These are phyloP conservation scores for Lagopus muta DNA, from an alignment of 2,113 vertebrate species.

Conservation along the genomic window DNA sequence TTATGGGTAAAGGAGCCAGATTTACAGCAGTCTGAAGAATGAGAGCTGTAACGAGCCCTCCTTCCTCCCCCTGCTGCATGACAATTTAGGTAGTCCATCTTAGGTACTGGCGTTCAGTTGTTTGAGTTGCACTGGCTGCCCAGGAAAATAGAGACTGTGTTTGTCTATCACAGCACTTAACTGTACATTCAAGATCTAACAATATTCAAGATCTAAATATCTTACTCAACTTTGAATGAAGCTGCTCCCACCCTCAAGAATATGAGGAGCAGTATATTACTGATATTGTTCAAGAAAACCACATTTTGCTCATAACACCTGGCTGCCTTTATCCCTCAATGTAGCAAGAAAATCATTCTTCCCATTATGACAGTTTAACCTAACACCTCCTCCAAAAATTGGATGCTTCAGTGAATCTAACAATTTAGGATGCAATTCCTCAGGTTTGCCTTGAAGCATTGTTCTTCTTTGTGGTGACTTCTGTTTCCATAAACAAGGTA, in stretches of 20 bases:
- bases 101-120: not conserved
- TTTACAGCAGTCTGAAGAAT: not conserved
- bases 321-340: not conserved
- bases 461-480: not conserved
- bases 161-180: not conserved
- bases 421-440: not conserved
- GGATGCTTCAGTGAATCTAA: not conserved
- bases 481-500: not conserved
- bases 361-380: not conserved
- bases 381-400: not conserved
- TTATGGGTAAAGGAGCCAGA: not conserved
- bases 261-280: not conserved
- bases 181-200: not conserved
- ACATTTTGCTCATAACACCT: not conserved
- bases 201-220: not conserved
- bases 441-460: not conserved
- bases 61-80: not conserved
- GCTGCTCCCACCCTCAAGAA: not conserved
- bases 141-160: not conserved
- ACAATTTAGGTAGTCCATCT: not conserved
- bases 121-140: not conserved
- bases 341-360: not conserved
- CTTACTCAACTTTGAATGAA: not conserved
- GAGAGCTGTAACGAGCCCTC: not conserved
- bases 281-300: not conserved